Evolutionary conservation across 2,888 invertebrate species (phyloP).

Genomic region (Osmoderma eremita): DNA sequence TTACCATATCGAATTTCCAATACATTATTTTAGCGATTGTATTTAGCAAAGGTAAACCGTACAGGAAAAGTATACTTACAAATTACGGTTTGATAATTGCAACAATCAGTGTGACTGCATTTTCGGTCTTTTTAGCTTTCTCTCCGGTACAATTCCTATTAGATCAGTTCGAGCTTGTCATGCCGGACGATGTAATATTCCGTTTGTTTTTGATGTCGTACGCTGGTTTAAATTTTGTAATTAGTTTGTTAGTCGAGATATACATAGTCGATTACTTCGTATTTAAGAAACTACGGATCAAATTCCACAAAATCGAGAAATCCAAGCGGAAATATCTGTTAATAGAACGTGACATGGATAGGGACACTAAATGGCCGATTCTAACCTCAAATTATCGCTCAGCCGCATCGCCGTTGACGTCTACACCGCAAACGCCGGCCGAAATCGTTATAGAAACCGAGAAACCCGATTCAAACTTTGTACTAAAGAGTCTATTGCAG

Average conservation of each 20-base stretch:
- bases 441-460: constrained; percentile 67
- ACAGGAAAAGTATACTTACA: constrained; percentile 70
- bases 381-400: constrained; percentile 63
- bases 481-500: constrained; percentile 62
- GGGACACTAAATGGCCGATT: constrained; percentile 74
- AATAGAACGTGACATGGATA: constrained; percentile 69
- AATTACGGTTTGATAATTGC: constrained; percentile 68
- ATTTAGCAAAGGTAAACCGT: constrained; percentile 75
- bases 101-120: constrained; percentile 64
- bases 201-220: constrained; percentile 65
- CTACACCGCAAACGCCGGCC: constrained; percentile 63
- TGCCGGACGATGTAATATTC: constrained; percentile 76
- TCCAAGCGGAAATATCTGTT: constrained; percentile 32
- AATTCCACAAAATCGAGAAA: constrained; percentile 58
- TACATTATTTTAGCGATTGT: constrained; percentile 73
- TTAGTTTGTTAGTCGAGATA: constrained; percentile 68
- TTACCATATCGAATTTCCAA: constrained; percentile 72
- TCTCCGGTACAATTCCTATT: constrained; percentile 65
- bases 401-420: constrained; percentile 59
- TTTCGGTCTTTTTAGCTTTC: no score
- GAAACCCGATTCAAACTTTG: constrained; percentile 63
- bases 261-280: constrained; percentile 69
- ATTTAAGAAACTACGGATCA: constrained; percentile 66
- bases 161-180: constrained; percentile 67
- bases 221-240: constrained; percentile 64